These are phyloP conservation scores for Fulmarus glacialis DNA, from an alignment of 2,113 vertebrate species.

Conservation along the genomic window DNA sequence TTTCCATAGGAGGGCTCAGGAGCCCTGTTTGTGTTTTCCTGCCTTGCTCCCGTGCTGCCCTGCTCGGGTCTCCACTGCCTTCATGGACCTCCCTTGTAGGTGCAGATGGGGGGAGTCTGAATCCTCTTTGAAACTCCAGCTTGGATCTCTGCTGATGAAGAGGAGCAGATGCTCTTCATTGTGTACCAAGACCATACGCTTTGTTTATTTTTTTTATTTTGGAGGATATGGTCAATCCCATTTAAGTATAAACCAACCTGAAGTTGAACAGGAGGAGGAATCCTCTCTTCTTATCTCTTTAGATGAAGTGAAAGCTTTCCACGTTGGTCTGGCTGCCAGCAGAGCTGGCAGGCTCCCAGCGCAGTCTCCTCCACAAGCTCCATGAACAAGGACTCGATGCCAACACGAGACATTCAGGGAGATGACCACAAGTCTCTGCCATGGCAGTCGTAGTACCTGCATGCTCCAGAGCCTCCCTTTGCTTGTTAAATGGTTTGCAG, in stretches of 20 bases:
- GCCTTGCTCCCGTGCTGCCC: background rate
- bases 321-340: fast-evolving
- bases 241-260: background rate
- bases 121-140: background rate
- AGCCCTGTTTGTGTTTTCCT: background rate
- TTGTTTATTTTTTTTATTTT: background rate
- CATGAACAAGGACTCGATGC: background rate
- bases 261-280: background rate
- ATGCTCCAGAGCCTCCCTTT: background rate
- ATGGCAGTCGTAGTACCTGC: fast-evolving
- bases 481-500: background rate
- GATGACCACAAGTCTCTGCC: background rate
- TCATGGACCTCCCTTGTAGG: fast-evolving
- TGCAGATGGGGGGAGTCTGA: fast-evolving
- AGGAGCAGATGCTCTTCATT: background rate
- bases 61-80: fast-evolving
- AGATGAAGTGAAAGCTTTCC: background rate
- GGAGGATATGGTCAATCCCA: background rate
- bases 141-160: background rate
- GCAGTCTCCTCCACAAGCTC: background rate
- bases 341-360: background rate
- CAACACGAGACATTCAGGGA: background rate
- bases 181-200: fast-evolving
- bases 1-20: background rate
- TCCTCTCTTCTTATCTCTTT: background rate